Evolutionary conservation across 2,888 invertebrate species (phyloP).

Genomic region (Myathropa florea): DNA sequence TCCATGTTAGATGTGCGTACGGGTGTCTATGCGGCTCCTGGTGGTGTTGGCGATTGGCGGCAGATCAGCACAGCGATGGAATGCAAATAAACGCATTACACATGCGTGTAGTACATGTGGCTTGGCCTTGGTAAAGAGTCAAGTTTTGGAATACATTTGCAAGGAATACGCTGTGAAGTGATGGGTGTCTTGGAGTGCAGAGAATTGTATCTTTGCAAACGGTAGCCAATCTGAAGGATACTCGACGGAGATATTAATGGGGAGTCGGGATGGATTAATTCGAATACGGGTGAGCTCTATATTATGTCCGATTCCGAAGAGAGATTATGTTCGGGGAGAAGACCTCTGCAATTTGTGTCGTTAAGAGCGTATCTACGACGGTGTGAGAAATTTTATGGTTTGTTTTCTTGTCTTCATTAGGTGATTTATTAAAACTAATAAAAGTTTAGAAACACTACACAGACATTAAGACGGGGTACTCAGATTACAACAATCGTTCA

Average conservation of each 20-base stretch:
- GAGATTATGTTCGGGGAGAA: no score
- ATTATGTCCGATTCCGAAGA: background rate
- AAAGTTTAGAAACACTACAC: no score
- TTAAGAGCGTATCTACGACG: background rate
- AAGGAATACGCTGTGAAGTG: background rate
- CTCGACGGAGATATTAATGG: background rate
- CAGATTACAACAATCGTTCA: no score
- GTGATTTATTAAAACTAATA: no score
- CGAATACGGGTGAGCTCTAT: background rate
- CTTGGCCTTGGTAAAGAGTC: constrained; percentile 47
- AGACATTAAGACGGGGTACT: no score
- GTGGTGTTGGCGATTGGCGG: constrained; percentile 57
- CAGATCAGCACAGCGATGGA: constrained; percentile 60
- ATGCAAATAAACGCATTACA: constrained; percentile 67
- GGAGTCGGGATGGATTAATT: background rate
- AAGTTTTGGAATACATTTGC: constrained; percentile 35
- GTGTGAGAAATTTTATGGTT: background rate
- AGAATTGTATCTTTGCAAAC: background rate
- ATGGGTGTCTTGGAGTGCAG: background rate
- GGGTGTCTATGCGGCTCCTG: constrained; percentile 60
- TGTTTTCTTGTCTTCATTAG: background rate
- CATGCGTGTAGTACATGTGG: constrained; percentile 65
- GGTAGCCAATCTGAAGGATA: background rate
- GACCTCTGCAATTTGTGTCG: background rate
- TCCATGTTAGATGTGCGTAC: constrained; percentile 70